Evolutionary conservation across 2,888 invertebrate species (phyloP), one percentile per base, ranked within the genome.

Genomic region (Pseudococcus longispinus): DNA sequence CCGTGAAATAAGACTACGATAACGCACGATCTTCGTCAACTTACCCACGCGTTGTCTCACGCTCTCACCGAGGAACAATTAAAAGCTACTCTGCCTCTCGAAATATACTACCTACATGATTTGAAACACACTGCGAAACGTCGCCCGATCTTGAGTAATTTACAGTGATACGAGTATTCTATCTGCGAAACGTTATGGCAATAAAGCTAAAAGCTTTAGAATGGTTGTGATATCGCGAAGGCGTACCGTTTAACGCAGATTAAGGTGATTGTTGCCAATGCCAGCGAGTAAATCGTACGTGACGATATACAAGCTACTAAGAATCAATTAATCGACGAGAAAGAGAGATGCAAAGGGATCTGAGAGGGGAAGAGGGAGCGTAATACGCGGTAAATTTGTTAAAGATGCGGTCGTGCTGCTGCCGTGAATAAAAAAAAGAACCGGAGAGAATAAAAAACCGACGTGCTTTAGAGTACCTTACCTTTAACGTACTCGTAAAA

Each of bases 281-380:
- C 37, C 37, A 37, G 37, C 77, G 42, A 42, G 20, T 42, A 80
- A 80, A 80, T 80, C 42, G 77, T 42, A 80, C 77, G 77, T 80
- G 77, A 80, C 42, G 42, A 42, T 80, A 42, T 32, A 60, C 32
- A 1, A 32, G 18, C 15, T n/a, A n/a, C 15, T 74, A n/a, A 37
- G 29, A 80, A 80, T 80, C 77, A 80, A 80, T 80, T 80, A 80
- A 80, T 60, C 15, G 60, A 23, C 23, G 15, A 1, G n/a, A 37
- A 2, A 5, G 37, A 37, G 8, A 37, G 8, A n/a, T n/a, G n/a
- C n/a, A 9, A 37, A 9, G 37, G 37, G 6, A 32, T 37, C 37
- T 9, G 9, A 37, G 37, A 4, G 37, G 4, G 37, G 37, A 37
- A 37, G 6, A 37, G n/a, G n/a, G n/a, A n/a, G n/a, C n/a, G n/a